phyloP scores from a whole-genome alignment of 1,140 invertebrate genomes.

The Telenomus remus region DNA sequence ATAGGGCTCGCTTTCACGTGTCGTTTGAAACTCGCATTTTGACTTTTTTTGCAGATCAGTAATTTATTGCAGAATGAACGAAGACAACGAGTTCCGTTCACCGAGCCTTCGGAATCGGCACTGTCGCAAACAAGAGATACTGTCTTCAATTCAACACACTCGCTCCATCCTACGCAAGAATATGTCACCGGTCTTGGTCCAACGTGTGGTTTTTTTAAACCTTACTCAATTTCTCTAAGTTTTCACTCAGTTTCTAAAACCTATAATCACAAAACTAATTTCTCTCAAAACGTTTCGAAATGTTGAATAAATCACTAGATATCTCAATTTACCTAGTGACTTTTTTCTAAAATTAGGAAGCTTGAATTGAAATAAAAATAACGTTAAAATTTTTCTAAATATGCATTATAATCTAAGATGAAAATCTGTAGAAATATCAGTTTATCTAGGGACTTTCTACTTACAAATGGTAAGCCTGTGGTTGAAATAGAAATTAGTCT shows the following conservation, averaged over 20 bases:
- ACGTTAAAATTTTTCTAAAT: too few species aligned
- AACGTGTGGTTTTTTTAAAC: slow-evolving; percentile 23
- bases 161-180: slow-evolving; percentile 63
- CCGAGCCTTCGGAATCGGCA: slow-evolving; percentile 66
- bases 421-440: too few species aligned
- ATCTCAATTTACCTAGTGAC: too few species aligned
- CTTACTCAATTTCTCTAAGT: neutral
- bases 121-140: slow-evolving; percentile 52
- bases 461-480: neutral
- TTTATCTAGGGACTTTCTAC: neutral
- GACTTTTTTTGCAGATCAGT: neutral
- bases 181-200: slow-evolving; percentile 51
- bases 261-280: too few species aligned
- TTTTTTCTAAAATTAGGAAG: too few species aligned
- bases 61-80: slow-evolving; percentile 20
- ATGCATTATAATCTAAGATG: too few species aligned
- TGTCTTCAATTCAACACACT: slow-evolving; percentile 36
- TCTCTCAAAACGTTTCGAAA: too few species aligned
- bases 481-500: too few species aligned
- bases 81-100: slow-evolving; percentile 63
- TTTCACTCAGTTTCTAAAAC: too few species aligned
- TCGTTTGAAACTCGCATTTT: neutral
- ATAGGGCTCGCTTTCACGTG: neutral
- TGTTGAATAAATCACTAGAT: too few species aligned
- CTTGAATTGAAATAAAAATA: too few species aligned